These are phyloP conservation scores for Ichneumoninae sp. DNA, from an alignment of 2,888 invertebrate species.

Conservation along the genomic window DNA sequence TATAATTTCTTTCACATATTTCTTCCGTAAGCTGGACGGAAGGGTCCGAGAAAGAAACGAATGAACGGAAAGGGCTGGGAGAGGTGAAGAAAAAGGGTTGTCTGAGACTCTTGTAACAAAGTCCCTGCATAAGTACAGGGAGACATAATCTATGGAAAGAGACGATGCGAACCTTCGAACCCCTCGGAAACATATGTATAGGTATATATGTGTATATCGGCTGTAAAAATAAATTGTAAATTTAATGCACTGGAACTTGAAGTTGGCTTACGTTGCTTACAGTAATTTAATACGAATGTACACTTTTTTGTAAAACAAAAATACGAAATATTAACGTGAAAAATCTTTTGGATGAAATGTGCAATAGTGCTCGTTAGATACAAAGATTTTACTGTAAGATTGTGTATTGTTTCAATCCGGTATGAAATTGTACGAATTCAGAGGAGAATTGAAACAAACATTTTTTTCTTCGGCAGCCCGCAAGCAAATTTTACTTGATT, in stretches of 20 bases:
- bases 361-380: neutral
- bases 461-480: too few relatives aligned
- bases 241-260: too few relatives aligned
- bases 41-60: constrained; percentile 11
- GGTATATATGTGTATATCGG: neutral
- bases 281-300: too few relatives aligned
- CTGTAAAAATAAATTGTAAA: too few relatives aligned
- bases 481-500: too few relatives aligned
- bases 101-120: neutral
- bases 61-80: neutral
- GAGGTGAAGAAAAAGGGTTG: neutral
- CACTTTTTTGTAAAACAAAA: too few relatives aligned
- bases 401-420: too few relatives aligned
- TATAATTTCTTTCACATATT: constrained; percentile 54
- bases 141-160: constrained; percentile 4
- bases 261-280: too few relatives aligned
- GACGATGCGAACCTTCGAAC: neutral
- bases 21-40: constrained; percentile 31
- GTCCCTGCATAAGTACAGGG: neutral
- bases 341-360: neutral
- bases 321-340: too few relatives aligned
- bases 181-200: neutral
- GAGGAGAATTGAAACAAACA: too few relatives aligned
- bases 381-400: too few relatives aligned
- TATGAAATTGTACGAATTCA: too few relatives aligned